Base-by-base conservation (phyloP, 2,113 vertebrate genomes). In the Rutilus rutilus region DNA sequence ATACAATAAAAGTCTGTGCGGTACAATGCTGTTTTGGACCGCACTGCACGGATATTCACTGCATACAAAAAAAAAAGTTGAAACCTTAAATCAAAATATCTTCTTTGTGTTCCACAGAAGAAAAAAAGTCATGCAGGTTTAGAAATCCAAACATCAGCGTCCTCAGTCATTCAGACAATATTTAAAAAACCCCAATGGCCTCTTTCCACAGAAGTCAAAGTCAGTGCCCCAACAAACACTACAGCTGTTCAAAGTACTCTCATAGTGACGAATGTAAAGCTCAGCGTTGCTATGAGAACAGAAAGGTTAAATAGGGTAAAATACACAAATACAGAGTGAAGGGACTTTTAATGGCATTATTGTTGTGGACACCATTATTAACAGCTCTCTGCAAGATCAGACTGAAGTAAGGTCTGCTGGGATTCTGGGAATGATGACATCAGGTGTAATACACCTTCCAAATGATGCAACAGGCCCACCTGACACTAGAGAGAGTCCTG, bases 401-500 rank as follows among this genome's bases (percentile, higher is more conserved):
- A 69, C 62, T 60, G 15, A 62, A 62, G 36, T 21, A 59, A 79
- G 12, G 42, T 79, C 83, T 42, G 21, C 5, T 36, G 86, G 36
- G 78, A 87, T 85, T 65, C 7, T 27, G 83, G 36, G 73, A 87
- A 87, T 65, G 78, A n/a, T 27, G 73, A 87, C 71, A 81, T 27
- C 59, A 54, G 45, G 33, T 60, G 85, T 8, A 88, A 84, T 25
- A 67, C 27, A 65, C 15, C 9, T 25, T 36, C 17, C 60, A 59
- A 73, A 87, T 89, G 88, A 89, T 87, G 83, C 73, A 88, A 89
- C 50, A 42, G 39, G 19, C 50, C 23, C 25, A 12, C 52, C 8
- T 64, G 78, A 65, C 23, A 52, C 17, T 78, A 83, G 30, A 74
- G 42, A 27, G 79, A 57, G 42, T 50, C n/a, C 39, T 10, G 4